A percentile compares a stretch with the other conserved stretches of the same genome.
These are phyloP conservation scores for Pinctada fucata DNA, from an alignment of 2,888 invertebrate species.

Conservation along the genomic window DNA sequence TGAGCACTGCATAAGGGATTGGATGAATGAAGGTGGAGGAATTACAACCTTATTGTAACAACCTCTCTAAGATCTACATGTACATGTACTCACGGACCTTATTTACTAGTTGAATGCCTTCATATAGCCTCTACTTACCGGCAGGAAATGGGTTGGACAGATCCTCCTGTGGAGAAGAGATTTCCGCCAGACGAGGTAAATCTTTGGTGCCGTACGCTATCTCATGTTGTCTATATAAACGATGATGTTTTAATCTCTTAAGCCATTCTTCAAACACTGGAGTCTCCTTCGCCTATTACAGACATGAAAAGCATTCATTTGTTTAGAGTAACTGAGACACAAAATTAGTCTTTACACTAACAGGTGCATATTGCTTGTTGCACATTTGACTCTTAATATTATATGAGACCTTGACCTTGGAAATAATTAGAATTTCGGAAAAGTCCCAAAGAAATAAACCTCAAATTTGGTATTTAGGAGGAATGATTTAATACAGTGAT, in stretches of 20 bases:
- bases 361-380: not conserved
- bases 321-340: not conserved
- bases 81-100: no score
- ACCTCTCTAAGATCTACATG: no score
- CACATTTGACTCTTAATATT: not conserved
- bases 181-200: conserved; percentile 69
- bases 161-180: conserved; percentile 74
- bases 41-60: no score
- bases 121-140: not conserved
- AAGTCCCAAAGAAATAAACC: no score
- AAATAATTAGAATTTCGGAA: no score
- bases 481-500: no score
- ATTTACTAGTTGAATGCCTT: no score
- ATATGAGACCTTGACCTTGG: not conserved
- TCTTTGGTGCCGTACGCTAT: conserved; percentile 75
- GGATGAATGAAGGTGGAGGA: no score
- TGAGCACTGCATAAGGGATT: no score
- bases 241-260: conserved; percentile 85
- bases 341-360: not conserved
- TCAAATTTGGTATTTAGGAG: no score
- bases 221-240: conserved; percentile 86
- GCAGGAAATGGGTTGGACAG: conserved; percentile 40
- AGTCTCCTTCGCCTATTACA: conserved; percentile 71
- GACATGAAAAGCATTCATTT: conserved; percentile 3
- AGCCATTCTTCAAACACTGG: conserved; percentile 87